Evolutionary conservation across 2,888 invertebrate species (phyloP).

Genomic region (Malacosoma neustria): DNA sequence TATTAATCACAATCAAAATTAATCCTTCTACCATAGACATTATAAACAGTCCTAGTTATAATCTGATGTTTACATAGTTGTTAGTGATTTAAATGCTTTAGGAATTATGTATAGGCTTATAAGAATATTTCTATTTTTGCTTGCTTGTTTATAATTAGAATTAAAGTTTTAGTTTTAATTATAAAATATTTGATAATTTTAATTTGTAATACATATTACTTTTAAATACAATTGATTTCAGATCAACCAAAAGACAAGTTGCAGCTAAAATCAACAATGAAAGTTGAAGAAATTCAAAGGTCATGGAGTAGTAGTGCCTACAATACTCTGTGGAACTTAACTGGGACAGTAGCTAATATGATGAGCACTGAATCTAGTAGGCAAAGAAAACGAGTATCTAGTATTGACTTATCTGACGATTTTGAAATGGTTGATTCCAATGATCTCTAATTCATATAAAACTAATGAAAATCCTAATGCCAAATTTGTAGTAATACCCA

Average conservation of each 20-base stretch:
- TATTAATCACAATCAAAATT: too few species aligned
- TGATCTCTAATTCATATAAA: conserved; percentile 36
- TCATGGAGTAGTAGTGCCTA: conserved; percentile 55
- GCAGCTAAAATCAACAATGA: conserved; percentile 41
- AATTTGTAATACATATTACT: conserved; percentile 2
- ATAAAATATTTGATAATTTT: too few species aligned
- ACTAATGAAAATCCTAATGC: background rate
- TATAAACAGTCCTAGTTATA: too few species aligned
- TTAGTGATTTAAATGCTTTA: too few species aligned
- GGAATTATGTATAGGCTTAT: too few species aligned
- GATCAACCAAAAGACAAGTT: conserved; percentile 36
- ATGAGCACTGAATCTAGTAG: conserved; percentile 35
- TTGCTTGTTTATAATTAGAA: too few species aligned
- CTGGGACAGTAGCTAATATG: conserved; percentile 49
- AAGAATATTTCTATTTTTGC: too few species aligned
- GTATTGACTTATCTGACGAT: conserved; percentile 62
- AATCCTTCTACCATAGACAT: too few species aligned
- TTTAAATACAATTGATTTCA: too few species aligned
- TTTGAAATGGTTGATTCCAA: conserved; percentile 65
- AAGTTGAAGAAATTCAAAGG: conserved; percentile 33
- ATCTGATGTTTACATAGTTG: too few species aligned
- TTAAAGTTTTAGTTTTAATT: too few species aligned
- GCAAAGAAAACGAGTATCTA: conserved; percentile 44
- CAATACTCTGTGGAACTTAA: conserved; percentile 48
- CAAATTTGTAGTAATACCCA: background rate